Evolutionary conservation across 1,140 invertebrate species (phyloP).

Genomic region (Neotoxoptera formosana): DNA sequence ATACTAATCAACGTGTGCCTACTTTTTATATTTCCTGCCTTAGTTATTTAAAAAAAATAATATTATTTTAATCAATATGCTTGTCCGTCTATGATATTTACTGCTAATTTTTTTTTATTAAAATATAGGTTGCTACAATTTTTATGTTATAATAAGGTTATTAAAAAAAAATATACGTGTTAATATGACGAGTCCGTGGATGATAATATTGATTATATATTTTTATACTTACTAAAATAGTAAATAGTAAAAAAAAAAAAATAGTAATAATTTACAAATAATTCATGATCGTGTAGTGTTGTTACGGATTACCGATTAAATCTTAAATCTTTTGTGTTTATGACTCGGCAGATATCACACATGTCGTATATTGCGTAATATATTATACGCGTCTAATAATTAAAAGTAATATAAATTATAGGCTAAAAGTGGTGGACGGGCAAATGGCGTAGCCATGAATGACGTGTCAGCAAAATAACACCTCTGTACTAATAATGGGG

Average conservation of each 20-base stretch:
- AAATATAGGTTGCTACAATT: neutral
- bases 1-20: neutral
- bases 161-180: neutral
- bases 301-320: neutral
- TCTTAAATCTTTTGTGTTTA: neutral
- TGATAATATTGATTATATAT: neutral
- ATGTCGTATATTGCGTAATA: neutral
- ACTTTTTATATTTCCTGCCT: neutral
- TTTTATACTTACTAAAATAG: neutral
- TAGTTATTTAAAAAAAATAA: neutral
- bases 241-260: neutral
- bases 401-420: neutral
- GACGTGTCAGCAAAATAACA: constrained; percentile 11
- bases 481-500: neutral
- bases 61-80: neutral
- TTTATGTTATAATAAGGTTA: neutral
- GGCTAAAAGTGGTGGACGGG: neutral
- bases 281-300: neutral
- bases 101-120: neutral
- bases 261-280: neutral
- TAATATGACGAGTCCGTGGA: neutral
- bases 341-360: neutral
- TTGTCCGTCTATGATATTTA: neutral
- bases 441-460: neutral
- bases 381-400: neutral